phyloP scores from a whole-genome alignment of 2,888 invertebrate species.

The Miltochrista miniata region DNA sequence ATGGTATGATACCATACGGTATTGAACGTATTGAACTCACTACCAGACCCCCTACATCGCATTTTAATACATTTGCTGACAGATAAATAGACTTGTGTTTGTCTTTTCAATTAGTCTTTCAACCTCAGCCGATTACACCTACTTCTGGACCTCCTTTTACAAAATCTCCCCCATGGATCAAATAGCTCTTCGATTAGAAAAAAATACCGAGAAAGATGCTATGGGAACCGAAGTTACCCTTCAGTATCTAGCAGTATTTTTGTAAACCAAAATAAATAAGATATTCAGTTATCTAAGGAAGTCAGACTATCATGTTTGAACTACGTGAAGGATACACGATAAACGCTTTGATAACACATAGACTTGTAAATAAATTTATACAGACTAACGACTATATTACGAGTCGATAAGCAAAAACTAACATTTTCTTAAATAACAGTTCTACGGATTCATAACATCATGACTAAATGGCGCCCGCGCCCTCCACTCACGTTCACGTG shows the following conservation, averaged over 20 bases:
- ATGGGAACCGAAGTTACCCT: no score
- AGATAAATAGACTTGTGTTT: no score
- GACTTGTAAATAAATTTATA: slow-evolving; percentile 24
- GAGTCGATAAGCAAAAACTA: slow-evolving; percentile 19
- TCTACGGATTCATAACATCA: slow-evolving; percentile 12
- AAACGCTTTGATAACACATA: slow-evolving; percentile 5
- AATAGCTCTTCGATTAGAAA: no score
- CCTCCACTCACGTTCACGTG: no score
- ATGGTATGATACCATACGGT: no score
- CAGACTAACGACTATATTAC: slow-evolving; percentile 13
- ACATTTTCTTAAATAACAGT: slow-evolving; percentile 5
- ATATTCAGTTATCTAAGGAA: not conserved
- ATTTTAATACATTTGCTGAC: slow-evolving; percentile 22
- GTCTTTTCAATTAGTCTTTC: no score
- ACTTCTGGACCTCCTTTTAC: no score
- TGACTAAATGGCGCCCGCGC: no score
- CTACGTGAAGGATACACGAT: slow-evolving; percentile 1
- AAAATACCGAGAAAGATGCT: no score
- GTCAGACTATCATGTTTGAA: slow-evolving; percentile 4
- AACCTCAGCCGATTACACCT: no score
- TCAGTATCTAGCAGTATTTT: not conserved
- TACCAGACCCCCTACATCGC: no score
- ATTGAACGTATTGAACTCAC: slow-evolving; percentile 9
- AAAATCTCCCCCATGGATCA: no score
- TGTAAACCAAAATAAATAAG: not conserved